These are phyloP conservation scores for Tenthredo scrophulariae DNA, from an alignment of 2,888 invertebrate species.

Conservation along the genomic window DNA sequence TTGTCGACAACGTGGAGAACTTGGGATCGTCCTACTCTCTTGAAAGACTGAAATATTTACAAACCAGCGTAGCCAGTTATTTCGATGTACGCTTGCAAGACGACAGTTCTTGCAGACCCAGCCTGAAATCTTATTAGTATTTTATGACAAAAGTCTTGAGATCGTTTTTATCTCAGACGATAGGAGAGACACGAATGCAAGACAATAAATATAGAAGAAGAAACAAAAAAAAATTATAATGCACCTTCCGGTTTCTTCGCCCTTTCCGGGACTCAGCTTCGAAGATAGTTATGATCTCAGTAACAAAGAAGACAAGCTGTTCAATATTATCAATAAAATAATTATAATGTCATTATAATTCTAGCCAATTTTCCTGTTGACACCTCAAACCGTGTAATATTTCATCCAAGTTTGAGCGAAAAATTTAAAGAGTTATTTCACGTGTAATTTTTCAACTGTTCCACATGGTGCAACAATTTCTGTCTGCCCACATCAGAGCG, in stretches of 20 bases:
- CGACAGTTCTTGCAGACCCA: background rate
- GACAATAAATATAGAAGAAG: background rate
- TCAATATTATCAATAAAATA: background rate
- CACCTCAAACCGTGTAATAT: background rate
- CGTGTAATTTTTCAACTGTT: background rate
- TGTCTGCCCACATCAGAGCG: background rate
- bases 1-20: background rate
- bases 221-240: no score
- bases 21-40: background rate
- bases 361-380: background rate
- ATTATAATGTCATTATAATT: background rate
- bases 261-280: no score
- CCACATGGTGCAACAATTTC: background rate
- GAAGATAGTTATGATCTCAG: background rate
- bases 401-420: background rate
- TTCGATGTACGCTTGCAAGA: background rate
- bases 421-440: background rate
- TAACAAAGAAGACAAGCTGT: background rate
- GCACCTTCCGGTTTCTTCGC: no score
- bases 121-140: background rate
- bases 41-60: background rate
- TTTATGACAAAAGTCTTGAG: background rate
- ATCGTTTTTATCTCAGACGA: background rate
- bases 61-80: background rate
- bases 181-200: background rate